Conservation (phyloP, 2,888 invertebrate species). For the Pantelozetes paolii region DNA sequence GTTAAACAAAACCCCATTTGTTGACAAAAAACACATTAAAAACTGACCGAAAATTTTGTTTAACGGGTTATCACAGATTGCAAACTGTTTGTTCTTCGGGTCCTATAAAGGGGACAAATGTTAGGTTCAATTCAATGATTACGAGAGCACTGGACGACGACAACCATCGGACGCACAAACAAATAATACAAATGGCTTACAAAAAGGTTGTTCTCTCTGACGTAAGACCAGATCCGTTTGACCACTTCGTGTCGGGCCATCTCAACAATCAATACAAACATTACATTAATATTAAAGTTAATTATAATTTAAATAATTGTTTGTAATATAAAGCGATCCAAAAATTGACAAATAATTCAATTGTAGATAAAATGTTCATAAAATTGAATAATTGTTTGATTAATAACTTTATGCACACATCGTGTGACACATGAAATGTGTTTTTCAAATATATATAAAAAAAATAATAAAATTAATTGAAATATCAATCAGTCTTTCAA, state of each 20-base stretch:
- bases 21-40: neutral
- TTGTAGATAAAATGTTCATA: conserved; percentile 47
- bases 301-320: conserved; percentile 14
- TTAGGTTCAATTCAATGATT: neutral
- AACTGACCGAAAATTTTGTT: conserved; percentile 74
- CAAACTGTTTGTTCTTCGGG: conserved; percentile 89
- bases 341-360: neutral
- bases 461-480: conserved; percentile 24
- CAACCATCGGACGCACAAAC: conserved; percentile 24
- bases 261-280: conserved; percentile 56
- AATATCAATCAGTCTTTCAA: no score
- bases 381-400: conserved; percentile 51
- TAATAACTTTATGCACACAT: conserved; percentile 53
- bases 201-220: conserved; percentile 79
- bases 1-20: neutral
- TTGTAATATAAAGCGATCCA: conserved; percentile 49
- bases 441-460: conserved; percentile 46
- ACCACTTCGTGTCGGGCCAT: conserved; percentile 79
- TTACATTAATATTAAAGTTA: neutral
- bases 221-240: conserved; percentile 81
- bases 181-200: conserved; percentile 54
- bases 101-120: conserved; percentile 59
- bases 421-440: conserved; percentile 52
- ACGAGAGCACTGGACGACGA: neutral
- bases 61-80: conserved; percentile 85